Evolutionary conservation across 2,113 vertebrate species (phyloP).

Genomic region (Oxyruncus cristatus): DNA sequence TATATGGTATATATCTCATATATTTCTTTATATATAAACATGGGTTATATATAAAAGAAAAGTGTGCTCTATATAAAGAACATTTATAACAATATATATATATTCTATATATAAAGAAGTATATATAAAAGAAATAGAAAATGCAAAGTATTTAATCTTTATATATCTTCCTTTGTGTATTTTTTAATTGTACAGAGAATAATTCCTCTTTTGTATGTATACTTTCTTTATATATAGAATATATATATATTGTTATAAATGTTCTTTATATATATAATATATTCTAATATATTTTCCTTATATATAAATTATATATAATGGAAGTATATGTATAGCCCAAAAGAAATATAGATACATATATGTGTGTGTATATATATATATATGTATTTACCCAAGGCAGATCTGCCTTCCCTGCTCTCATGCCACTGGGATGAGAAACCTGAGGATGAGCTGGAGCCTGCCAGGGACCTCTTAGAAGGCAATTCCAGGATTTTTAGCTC

Average conservation of each 20-base stretch:
- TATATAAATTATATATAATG: neutral
- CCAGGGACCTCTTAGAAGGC: neutral
- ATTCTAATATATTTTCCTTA: neutral
- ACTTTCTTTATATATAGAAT: neutral
- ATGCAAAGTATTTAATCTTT: neutral
- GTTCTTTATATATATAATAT: neutral
- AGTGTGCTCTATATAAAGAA: no score
- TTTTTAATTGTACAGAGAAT: neutral
- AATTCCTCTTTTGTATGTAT: neutral
- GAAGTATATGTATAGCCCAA: neutral
- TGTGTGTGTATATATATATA: no score
- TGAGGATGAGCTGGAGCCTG: neutral
- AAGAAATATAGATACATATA: neutral
- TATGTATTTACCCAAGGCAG: neutral
- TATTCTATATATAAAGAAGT: no score
- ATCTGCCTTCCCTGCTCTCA: rapidly evolving
- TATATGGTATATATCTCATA: neutral
- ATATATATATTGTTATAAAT: neutral
- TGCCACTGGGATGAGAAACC: neutral
- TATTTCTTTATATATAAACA: neutral
- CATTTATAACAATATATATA: no score
- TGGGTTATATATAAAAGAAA: no score
- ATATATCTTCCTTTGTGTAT: neutral
- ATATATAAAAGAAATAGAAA: neutral
- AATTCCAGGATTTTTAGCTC: neutral